Evolutionary conservation across 2,888 invertebrate species (phyloP).

Genomic region (Drosophila rellima): DNA sequence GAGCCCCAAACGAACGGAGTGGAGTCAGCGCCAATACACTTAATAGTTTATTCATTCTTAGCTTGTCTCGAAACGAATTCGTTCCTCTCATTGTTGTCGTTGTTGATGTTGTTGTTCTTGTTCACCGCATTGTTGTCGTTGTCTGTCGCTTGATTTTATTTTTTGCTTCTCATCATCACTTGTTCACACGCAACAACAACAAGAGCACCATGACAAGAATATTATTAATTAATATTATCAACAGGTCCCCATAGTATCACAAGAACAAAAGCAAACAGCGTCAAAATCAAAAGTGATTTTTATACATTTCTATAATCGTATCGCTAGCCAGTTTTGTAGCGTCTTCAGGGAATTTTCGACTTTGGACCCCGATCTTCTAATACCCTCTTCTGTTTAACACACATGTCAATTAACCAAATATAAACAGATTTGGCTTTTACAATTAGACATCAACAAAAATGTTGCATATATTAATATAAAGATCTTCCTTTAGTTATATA

Average conservation of each 20-base stretch:
- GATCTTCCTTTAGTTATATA: too few relatives aligned
- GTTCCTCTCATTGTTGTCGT: slow-evolving; percentile 19
- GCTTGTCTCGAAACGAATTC: slow-evolving; percentile 59
- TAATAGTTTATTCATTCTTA: slow-evolving; percentile 77
- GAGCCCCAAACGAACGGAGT: slow-evolving; percentile 20
- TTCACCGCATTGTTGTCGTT: slow-evolving; percentile 18
- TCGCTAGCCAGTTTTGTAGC: slow-evolving; percentile 38
- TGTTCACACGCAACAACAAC: slow-evolving; percentile 20
- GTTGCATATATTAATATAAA: background rate
- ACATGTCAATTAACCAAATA: background rate
- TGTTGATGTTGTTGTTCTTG: slow-evolving; percentile 25
- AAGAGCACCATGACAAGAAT: slow-evolving; percentile 42
- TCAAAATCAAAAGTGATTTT: slow-evolving; percentile 76
- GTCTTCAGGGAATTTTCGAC: slow-evolving; percentile 5
- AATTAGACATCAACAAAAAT: background rate
- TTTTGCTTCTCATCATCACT: slow-evolving; percentile 45
- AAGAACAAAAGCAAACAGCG: slow-evolving; percentile 44
- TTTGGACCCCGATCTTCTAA: slow-evolving; percentile 3
- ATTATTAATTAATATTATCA: slow-evolving; percentile 77
- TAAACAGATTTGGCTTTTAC: background rate
- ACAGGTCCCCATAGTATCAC: slow-evolving; percentile 60
- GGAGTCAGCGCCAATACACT: slow-evolving; percentile 40
- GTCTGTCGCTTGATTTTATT: slow-evolving; percentile 19
- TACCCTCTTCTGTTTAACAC: background rate
- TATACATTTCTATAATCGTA: slow-evolving; percentile 57